Conservation (phyloP, 2,797 vertebrate species). For the Echeneis naucrates region DNA sequence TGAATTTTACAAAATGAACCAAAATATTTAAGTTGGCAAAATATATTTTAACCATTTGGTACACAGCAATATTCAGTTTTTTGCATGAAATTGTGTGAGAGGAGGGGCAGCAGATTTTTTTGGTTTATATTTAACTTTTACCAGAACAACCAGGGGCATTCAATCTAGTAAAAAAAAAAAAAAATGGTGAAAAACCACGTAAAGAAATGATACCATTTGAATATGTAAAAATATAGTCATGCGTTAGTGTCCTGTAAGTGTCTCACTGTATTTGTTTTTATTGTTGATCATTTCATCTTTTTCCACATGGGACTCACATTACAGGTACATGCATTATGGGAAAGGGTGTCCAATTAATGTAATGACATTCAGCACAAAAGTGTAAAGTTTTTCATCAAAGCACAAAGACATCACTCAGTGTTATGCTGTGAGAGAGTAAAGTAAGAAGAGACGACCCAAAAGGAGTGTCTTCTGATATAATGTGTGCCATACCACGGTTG, state of each 20-base stretch:
- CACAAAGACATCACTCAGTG: neutral
- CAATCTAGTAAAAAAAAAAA: neutral
- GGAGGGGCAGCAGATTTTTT: neutral
- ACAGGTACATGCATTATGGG: neutral
- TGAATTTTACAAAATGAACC: neutral
- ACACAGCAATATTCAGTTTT: neutral
- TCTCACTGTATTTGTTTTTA: neutral
- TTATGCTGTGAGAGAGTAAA: too few species aligned
- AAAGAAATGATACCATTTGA: too few species aligned
- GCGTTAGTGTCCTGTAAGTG: neutral
- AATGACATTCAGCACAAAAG: neutral
- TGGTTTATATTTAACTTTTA: neutral
- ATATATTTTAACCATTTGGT: neutral
- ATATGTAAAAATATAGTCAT: too few species aligned
- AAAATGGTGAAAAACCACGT: neutral
- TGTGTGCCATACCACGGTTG: too few species aligned
- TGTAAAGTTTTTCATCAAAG: neutral
- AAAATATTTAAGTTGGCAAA: neutral
- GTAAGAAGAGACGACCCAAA: too few species aligned
- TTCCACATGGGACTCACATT: neutral
- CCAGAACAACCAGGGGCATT: neutral
- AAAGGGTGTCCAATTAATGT: neutral
- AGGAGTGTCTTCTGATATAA: too few species aligned
- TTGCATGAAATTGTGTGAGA: neutral
- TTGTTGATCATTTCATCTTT: neutral